Percentiles rank a stretch among this genome's conserved stretches.
phyloP scores from a whole-genome alignment of 2,113 vertebrate genomes.

The Notechis scutatus region DNA sequence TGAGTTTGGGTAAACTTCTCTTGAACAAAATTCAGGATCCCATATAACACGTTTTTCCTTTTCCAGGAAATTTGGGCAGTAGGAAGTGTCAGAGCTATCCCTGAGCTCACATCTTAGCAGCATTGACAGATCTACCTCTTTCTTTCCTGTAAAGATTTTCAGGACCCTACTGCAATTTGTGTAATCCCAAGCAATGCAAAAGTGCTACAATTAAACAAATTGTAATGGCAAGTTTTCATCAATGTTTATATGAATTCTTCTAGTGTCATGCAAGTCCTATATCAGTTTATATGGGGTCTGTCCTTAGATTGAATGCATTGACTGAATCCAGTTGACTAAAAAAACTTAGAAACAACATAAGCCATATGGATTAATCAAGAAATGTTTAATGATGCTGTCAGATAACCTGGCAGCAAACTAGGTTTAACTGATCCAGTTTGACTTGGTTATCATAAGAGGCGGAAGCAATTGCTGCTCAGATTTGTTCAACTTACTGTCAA shows the following conservation, averaged over 20 bases:
- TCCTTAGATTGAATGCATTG: background rate
- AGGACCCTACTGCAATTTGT: background rate
- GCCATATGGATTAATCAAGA: background rate
- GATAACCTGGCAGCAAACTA: background rate
- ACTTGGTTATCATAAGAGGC: background rate
- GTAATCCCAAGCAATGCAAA: background rate
- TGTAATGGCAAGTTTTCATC: background rate
- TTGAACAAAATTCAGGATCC: background rate
- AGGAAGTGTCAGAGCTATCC: background rate
- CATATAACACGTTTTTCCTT: background rate
- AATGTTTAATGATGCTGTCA: background rate
- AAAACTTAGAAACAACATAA: background rate
- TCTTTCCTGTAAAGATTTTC: background rate
- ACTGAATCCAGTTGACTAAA: background rate
- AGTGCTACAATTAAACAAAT: background rate
- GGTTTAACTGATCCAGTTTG: background rate
- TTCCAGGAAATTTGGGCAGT: background rate
- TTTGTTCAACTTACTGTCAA: background rate
- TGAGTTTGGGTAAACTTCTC: background rate
- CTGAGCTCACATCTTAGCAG: background rate
- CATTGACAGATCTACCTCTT: background rate
- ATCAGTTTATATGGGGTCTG: background rate
- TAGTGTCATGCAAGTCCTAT: background rate
- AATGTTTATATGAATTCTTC: background rate
- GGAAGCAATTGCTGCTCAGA: background rate